Base-by-base conservation (phyloP, 1,140 invertebrate genomes). In the Halyomorpha halys region DNA sequence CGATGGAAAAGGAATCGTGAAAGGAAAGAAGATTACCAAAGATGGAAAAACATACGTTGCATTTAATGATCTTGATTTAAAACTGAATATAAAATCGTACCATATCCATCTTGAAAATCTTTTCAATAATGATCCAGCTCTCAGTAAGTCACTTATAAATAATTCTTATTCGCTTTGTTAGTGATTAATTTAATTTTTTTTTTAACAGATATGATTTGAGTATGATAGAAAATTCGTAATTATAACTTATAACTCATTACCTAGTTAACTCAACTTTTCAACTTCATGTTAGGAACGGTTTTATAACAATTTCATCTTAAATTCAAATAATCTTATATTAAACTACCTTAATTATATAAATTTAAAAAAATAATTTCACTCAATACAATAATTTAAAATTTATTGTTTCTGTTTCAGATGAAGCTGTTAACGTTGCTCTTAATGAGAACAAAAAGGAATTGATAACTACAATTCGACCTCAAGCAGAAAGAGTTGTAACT, bases 1-100 rank as follows among this genome's bases (percentile, higher is more conserved):
- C 62, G 76, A 80, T 2, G 82, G 79, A 23, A 79, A 83, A 59
- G 80, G 81, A 0, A 72, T 81, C 3, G 74, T 85, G 70, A 76
- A 75, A 65, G 82, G 80, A 0, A 73, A 79, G 44, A 81, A 82
- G 64, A 74, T 80, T 18, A 72, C 70, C 30, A 76, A 75, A 44
- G 74, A 80, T 30, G 79, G 80, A 16, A 74, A 79, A 0, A 75
- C 79, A 59, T 81, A 80, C 49, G 70, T 85, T 1, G 73, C 77
- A 45, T 79, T 84, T 65, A 74, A 68, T 2, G 74, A 76, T 2
- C 73, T 83, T 44, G 73, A 75, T 9, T 70, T 82, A 8, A 80
- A 80, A 67, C 76, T 86, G 54, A 72, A 73, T 27, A 76, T 86
- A 11, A 79, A 78, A 25, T 78, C 80, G 11, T 65, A 67, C 27